Percentiles rank a stretch among this genome's conserved stretches.
Evolutionary conservation across 2,888 invertebrate species (phyloP).

Genomic region (Steinernema carpocapsae): DNA sequence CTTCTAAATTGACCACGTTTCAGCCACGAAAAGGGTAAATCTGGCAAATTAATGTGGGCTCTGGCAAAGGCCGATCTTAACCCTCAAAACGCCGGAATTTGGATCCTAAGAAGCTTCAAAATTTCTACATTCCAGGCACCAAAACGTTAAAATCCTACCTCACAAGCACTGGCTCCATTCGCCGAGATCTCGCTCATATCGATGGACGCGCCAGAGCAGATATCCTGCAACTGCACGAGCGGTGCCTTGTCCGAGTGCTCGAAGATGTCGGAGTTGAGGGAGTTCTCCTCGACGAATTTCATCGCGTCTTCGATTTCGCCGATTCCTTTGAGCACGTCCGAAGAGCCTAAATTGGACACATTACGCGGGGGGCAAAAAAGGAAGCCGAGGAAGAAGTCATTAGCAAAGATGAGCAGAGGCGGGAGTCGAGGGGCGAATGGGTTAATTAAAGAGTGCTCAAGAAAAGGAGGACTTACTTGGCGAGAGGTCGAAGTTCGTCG

Average conservation of each 20-base stretch:
- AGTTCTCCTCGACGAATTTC: conserved; percentile 58
- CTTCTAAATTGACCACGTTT: no score
- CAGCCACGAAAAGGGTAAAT: no score
- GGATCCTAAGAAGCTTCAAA: neutral
- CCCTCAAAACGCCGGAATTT: neutral
- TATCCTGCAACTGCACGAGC: conserved; percentile 65
- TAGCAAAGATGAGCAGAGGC: no score
- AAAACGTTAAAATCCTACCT: neutral
- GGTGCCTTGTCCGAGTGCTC: conserved; percentile 60
- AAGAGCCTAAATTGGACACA: conserved; percentile 43
- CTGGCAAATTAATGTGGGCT: no score
- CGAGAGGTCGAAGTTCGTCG: conserved; percentile 57
- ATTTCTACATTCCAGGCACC: no score
- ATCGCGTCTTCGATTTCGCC: conserved; percentile 60
- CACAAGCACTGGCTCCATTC: conserved; percentile 33
- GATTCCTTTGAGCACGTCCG: conserved; percentile 55
- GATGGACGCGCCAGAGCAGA: conserved; percentile 78
- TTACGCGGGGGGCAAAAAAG: neutral
- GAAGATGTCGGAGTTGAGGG: conserved; percentile 41
- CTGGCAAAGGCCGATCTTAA: no score
- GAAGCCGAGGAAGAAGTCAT: neutral
- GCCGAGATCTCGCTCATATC: conserved; percentile 47
- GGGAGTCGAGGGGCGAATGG: no score
- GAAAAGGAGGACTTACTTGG: conserved; percentile 55
- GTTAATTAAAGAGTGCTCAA: no score